Conservation (phyloP, 2,888 invertebrate species). For the Drosophila niveifrons region DNA sequence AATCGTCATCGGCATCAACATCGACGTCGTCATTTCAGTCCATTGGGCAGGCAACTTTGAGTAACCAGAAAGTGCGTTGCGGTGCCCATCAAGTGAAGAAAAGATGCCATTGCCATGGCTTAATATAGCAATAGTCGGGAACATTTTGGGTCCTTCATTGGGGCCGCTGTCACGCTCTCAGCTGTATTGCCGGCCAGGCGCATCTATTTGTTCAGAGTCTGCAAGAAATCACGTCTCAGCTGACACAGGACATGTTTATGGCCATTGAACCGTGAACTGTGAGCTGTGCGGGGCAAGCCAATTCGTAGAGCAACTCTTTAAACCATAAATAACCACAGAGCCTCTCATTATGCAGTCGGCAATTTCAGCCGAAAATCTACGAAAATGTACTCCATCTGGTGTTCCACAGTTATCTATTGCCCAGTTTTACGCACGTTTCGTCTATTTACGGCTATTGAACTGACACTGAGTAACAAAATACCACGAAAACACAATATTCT, state of each 20-base stretch:
- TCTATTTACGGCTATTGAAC: constrained; percentile 40
- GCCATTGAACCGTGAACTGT: constrained; percentile 48
- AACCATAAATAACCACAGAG: constrained; percentile 57
- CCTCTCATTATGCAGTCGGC: constrained; percentile 54
- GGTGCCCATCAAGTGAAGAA: constrained; percentile 14
- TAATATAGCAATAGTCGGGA: constrained; percentile 66
- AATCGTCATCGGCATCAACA: constrained; percentile 50
- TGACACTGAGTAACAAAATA: constrained; percentile 35
- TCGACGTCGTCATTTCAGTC: constrained; percentile 62
- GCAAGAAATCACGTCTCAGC: constrained; percentile 61
- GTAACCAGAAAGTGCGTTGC: constrained; percentile 47
- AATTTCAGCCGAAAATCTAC: constrained; percentile 17
- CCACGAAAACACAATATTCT: not conserved
- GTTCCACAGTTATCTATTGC: constrained; percentile 61
- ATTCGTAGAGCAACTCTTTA: constrained; percentile 46
- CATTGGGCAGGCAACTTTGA: constrained; percentile 54
- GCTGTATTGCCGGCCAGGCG: constrained; percentile 24
- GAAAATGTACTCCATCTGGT: constrained; percentile 28
- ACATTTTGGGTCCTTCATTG: constrained; percentile 38
- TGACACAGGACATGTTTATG: constrained; percentile 48
- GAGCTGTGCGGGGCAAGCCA: constrained; percentile 21
- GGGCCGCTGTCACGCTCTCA: constrained; percentile 53
- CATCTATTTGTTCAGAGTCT: constrained; percentile 43
- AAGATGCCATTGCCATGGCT: constrained; percentile 48
- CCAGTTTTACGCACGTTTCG: constrained; percentile 47